These are phyloP conservation scores for Hippoglossus stenolepis DNA, from an alignment of 2,113 vertebrate genomes.

Conservation along the genomic window DNA sequence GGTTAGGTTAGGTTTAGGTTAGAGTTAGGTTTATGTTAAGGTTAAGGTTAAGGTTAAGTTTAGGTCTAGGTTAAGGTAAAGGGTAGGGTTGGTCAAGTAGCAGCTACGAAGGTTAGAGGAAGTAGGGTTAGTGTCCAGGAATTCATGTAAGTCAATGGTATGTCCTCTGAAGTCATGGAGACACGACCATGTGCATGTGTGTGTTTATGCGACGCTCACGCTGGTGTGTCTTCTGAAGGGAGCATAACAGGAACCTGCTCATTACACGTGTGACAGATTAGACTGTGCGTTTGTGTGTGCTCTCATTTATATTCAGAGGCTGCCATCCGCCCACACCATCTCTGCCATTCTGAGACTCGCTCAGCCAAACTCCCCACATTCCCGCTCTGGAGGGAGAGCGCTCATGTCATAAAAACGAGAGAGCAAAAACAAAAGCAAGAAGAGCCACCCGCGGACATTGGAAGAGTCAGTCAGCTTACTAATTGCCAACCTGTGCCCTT, in stretches of 20 bases:
- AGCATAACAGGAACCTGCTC: conserved; percentile 33
- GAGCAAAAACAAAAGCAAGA: conserved; percentile 39
- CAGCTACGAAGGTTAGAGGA: too few relatives aligned
- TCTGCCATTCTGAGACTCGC: conserved; percentile 39
- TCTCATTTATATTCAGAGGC: conserved; percentile 78
- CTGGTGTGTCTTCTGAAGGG: conserved; percentile 36
- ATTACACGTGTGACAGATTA: conserved; percentile 64
- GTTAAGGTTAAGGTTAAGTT: too few relatives aligned
- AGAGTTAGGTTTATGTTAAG: too few relatives aligned
- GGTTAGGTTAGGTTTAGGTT: neutral
- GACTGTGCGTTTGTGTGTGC: conserved; percentile 37
- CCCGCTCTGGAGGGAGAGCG: conserved; percentile 24
- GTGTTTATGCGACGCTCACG: neutral
- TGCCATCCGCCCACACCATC: conserved; percentile 65
- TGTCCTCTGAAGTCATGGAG: too few relatives aligned
- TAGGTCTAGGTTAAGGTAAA: neutral
- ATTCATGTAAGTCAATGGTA: too few relatives aligned
- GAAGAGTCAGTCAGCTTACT: conserved; percentile 38
- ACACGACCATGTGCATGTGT: neutral
- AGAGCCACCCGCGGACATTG: conserved; percentile 17
- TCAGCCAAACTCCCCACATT: conserved; percentile 41
- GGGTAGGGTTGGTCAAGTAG: neutral
- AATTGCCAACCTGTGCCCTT: conserved; percentile 50
- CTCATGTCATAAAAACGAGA: conserved; percentile 30
- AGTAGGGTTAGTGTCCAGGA: too few relatives aligned